Base-by-base conservation (phyloP, 2,797 vertebrate genomes). In the Streptopelia turtur region DNA sequence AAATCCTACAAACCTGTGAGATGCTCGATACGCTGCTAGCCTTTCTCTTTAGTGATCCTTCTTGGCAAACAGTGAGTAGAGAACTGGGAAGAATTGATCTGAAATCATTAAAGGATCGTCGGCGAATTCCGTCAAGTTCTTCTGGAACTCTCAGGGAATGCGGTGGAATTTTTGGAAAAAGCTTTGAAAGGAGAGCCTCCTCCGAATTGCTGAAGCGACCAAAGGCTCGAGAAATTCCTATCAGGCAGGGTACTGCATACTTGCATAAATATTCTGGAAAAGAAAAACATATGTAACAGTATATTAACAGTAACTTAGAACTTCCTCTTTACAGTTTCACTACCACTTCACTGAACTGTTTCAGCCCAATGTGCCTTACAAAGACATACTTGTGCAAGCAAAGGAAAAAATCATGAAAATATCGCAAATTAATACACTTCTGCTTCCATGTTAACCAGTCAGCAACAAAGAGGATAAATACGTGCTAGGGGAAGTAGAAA, bases 101-200 rank as follows among this genome's bases (percentile, higher is more conserved):
- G 96, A 99, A 99, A 93, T 99, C 99, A 20, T 99, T 99, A 95
- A 99, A 99, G 56, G 99, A 99, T 31, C 99, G 98, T 3, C 99
- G 97, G 13, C 98, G 98, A 16, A 97, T 94, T 2, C 98, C 97
- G 35, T 99, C 99, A 0, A 97, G 82, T 20, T 99, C 99, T 12
- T 99, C 98, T 0, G 97, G 95, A 22, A 97, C 89, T 8, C 98
- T 94, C 70, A 97, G 93, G 31, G 98, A 95, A 39, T 99, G 98
- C 2, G 98, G 97, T 0, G 94, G 90, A 10, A 98, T 97, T 89
- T 98, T 98, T 6, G 99, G 99, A 68, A 99, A 99, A 63, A 99
- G 98, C 96, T 99, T 99, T 27, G 99, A 99, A 63, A 99, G 98
- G 10, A 99, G 97, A 45, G 99, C 98, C 93, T 99, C 99, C 9